These are phyloP conservation scores for Epistrophe eligans DNA, from an alignment of 2,888 invertebrate species.

Conservation along the genomic window DNA sequence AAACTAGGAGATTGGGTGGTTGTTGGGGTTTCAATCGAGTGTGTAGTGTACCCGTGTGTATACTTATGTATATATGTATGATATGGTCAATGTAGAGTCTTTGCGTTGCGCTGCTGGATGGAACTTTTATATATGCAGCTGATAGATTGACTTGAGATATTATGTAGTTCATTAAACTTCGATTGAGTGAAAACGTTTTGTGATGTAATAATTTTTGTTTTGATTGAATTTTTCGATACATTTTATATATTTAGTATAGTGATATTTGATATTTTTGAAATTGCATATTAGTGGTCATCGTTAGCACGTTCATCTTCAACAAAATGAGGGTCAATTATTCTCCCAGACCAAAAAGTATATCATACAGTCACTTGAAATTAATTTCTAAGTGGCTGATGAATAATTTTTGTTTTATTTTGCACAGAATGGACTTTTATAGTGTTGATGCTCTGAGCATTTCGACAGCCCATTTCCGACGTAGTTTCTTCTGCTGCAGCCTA, in stretches of 20 bases:
- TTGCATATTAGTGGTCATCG: too few species aligned
- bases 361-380: too few species aligned
- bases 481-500: too few species aligned
- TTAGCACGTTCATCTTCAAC: too few species aligned
- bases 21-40: not conserved
- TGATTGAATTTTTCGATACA: constrained; percentile 1
- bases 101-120: not conserved
- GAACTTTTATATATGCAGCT: not conserved
- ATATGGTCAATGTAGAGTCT: not conserved
- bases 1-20: constrained; percentile 58
- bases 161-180: constrained; percentile 53
- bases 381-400: too few species aligned
- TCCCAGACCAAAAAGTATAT: too few species aligned
- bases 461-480: too few species aligned
- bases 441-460: too few species aligned
- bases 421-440: too few species aligned
- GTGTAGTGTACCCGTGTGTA: not conserved
- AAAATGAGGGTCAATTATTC: too few species aligned
- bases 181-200: constrained; percentile 55
- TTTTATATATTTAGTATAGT: not conserved
- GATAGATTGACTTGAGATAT: constrained; percentile 20
- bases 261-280: too few species aligned
- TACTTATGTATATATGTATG: not conserved
- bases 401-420: too few species aligned
- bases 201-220: constrained; percentile 35